Evolutionary conservation across 2,797 vertebrate genomes (phyloP).

Genomic region (Scyliorhinus canicula): DNA sequence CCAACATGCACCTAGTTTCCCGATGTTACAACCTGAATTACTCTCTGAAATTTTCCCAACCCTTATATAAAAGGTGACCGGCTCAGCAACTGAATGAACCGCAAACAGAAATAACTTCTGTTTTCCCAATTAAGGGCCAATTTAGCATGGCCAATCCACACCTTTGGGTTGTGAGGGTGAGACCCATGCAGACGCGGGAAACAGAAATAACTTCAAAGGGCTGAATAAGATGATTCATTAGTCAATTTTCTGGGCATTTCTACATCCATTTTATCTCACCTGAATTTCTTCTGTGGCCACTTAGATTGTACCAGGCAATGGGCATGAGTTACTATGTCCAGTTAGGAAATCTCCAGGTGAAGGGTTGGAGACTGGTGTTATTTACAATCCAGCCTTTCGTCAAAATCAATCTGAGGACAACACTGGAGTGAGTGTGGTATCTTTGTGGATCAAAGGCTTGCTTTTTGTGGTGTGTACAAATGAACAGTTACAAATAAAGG

Average conservation of each 20-base stretch:
- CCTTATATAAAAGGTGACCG: neutral
- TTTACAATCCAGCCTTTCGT: neutral
- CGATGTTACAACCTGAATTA: neutral
- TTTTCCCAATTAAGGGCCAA: too few species aligned
- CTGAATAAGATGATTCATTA: neutral
- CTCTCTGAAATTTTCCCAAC: neutral
- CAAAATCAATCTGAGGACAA: neutral
- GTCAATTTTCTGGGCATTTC: neutral
- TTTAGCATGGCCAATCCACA: too few species aligned
- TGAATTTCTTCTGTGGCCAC: neutral
- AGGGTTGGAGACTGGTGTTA: neutral
- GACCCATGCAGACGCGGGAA: too few species aligned
- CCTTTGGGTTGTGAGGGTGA: too few species aligned
- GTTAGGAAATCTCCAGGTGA: neutral
- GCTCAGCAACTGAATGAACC: neutral
- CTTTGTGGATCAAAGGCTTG: neutral
- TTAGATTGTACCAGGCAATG: neutral
- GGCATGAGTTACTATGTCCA: neutral
- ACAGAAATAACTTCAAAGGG: neutral
- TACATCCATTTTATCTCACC: neutral
- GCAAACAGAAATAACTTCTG: neutral
- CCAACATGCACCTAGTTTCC: neutral
- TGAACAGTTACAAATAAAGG: neutral
- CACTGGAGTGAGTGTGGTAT: neutral
- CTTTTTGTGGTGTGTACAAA: neutral